These are phyloP conservation scores for Drosophila monieri DNA, from an alignment of 2,888 invertebrate species.

Conservation along the genomic window DNA sequence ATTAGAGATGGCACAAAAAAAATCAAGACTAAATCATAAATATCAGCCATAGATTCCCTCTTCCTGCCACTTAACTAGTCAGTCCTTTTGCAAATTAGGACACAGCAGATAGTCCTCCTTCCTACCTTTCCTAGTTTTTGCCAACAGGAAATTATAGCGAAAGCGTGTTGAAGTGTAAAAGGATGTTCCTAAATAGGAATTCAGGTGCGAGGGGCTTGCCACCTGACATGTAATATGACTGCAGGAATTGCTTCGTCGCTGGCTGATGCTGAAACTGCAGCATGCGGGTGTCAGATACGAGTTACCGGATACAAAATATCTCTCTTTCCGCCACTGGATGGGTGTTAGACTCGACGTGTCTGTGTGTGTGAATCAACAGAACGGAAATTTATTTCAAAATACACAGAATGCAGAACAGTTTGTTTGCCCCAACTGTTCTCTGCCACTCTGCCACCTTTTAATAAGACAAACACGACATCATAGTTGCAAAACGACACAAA, in stretches of 20 bases:
- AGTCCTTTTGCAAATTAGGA: conserved; percentile 34
- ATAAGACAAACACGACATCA: conserved; percentile 56
- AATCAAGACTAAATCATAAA: no score
- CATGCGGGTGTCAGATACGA: conserved; percentile 63
- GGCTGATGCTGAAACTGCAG: conserved; percentile 43
- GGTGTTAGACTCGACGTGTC: neutral
- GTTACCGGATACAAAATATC: conserved; percentile 41
- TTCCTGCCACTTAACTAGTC: conserved; percentile 1
- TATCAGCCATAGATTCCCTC: no score
- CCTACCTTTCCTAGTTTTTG: conserved; percentile 31
- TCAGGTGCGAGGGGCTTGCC: conserved; percentile 30
- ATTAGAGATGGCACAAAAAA: neutral
- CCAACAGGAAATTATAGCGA: conserved; percentile 71
- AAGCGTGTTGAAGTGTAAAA: conserved; percentile 72
- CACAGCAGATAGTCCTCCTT: conserved; percentile 8
- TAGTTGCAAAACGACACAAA: conserved; percentile 3
- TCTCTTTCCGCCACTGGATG: neutral
- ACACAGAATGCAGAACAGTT: conserved; percentile 24
- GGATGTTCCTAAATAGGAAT: conserved; percentile 58
- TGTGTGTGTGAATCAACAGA: conserved; percentile 64
- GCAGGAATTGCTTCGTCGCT: conserved; percentile 51
- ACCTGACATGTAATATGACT: conserved; percentile 72
- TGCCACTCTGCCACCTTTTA: conserved; percentile 46
- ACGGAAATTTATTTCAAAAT: conserved; percentile 79
- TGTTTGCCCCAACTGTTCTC: conserved; percentile 44